These are phyloP conservation scores for Aphelenchoides besseyi DNA, from an alignment of 1,140 invertebrate genomes.

Conservation along the genomic window DNA sequence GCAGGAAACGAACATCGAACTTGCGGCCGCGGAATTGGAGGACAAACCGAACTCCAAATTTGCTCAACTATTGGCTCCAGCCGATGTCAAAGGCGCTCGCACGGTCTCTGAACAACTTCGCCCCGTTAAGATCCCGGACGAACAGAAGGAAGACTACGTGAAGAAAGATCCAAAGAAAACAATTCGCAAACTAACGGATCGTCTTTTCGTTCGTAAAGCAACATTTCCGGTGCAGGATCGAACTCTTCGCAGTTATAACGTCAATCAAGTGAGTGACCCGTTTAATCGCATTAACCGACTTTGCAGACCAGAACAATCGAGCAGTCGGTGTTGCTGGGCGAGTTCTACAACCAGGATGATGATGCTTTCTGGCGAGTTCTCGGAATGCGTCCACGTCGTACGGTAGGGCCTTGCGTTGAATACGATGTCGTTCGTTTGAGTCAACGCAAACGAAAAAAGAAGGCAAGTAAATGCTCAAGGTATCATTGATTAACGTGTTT, in stretches of 20 bases:
- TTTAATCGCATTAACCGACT: neutral
- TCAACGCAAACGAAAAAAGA: constrained; percentile 5
- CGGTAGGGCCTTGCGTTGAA: constrained; percentile 4
- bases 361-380: constrained; percentile 7
- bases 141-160: neutral
- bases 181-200: neutral
- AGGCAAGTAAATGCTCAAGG: neutral
- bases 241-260: neutral
- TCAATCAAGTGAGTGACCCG: neutral
- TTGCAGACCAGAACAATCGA: neutral
- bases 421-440: constrained; percentile 13
- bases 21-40: too few species aligned
- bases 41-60: neutral
- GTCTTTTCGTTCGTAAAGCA: neutral
- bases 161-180: neutral
- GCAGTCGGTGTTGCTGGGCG: constrained; percentile 9
- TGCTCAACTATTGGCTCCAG: neutral
- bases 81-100: neutral
- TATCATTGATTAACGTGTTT: neutral
- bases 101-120: neutral
- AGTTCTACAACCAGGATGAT: constrained; percentile 6
- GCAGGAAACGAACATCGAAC: too few species aligned
- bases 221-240: neutral
- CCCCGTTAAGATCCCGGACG: neutral
- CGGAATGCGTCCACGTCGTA: neutral